Evolutionary conservation across 2,888 invertebrate species (phyloP).

Genomic region (Drosophila setosimentum): DNA sequence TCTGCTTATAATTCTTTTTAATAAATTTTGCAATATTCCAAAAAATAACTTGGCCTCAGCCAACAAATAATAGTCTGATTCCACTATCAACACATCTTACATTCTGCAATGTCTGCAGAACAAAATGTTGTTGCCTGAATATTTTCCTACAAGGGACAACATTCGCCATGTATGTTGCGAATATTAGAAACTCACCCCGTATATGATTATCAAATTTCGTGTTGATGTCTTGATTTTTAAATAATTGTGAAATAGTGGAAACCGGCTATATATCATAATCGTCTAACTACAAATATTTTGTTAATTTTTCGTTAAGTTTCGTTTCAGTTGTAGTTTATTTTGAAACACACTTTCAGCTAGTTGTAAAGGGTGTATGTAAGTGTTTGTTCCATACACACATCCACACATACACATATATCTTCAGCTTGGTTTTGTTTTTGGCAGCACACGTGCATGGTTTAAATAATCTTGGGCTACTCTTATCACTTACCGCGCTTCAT

Average conservation of each 20-base stretch:
- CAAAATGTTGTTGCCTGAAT: background rate
- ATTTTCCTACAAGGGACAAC: background rate
- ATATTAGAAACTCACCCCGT: background rate
- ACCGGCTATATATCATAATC: background rate
- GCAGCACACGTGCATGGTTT: slow-evolving; percentile 62
- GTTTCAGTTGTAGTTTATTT: background rate
- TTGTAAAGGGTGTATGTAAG: slow-evolving; percentile 19
- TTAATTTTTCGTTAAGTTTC: background rate
- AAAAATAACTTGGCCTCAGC: background rate
- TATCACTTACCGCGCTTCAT: slow-evolving; percentile 61
- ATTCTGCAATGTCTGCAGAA: background rate
- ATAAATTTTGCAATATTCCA: background rate
- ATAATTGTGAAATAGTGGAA: background rate
- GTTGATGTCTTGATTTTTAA: background rate
- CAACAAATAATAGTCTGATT: background rate
- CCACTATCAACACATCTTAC: background rate
- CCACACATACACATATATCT: background rate
- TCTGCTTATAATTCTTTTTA: background rate
- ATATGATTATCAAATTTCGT: background rate
- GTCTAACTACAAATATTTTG: background rate
- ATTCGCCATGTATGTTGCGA: background rate
- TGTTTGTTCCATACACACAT: background rate
- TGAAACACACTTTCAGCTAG: background rate
- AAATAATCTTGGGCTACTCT: slow-evolving; percentile 38
- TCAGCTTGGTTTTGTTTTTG: slow-evolving; percentile 20